Conservation (phyloP, 2,888 invertebrate species). For the Archips xylosteana region DNA sequence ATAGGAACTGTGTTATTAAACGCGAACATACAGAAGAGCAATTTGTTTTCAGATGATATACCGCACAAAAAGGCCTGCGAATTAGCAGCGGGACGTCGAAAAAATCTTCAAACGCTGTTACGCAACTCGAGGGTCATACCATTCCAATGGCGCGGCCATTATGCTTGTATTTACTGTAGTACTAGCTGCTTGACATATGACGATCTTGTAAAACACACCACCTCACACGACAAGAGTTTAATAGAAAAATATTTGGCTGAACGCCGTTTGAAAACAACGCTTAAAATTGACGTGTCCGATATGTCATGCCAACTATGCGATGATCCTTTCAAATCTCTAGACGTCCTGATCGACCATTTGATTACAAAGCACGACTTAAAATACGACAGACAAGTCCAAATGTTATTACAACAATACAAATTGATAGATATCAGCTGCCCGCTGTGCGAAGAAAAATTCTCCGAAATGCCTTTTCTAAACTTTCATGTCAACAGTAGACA, state of each 20-base stretch:
- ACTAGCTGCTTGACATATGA: constrained; percentile 12
- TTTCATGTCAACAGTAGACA: constrained; percentile 36
- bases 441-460: constrained; percentile 34
- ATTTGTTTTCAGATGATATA: constrained; percentile 41
- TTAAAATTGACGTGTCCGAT: constrained; percentile 42
- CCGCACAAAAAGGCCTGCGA: constrained; percentile 41
- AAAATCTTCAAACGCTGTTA: constrained; percentile 41
- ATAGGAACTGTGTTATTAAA: constrained; percentile 19
- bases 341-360: constrained; percentile 35
- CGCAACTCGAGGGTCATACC: constrained; percentile 34
- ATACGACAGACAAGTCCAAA: constrained; percentile 23
- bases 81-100: constrained; percentile 29
- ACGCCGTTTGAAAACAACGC: constrained; percentile 6
- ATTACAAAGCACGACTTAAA: constrained; percentile 30
- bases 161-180: constrained; percentile 29
- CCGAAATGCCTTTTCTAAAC: constrained; percentile 28
- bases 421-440: constrained; percentile 39
- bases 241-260: constrained; percentile 17
- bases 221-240: constrained; percentile 24
- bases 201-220: constrained; percentile 34
- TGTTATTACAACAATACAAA: constrained; percentile 36
- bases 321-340: constrained; percentile 18
- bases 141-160: constrained; percentile 30
- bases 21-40: constrained; percentile 37
- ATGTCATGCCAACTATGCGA: constrained; percentile 40